phyloP scores from a whole-genome alignment of 2,888 invertebrate genomes.

The Drosophila rubida region DNA sequence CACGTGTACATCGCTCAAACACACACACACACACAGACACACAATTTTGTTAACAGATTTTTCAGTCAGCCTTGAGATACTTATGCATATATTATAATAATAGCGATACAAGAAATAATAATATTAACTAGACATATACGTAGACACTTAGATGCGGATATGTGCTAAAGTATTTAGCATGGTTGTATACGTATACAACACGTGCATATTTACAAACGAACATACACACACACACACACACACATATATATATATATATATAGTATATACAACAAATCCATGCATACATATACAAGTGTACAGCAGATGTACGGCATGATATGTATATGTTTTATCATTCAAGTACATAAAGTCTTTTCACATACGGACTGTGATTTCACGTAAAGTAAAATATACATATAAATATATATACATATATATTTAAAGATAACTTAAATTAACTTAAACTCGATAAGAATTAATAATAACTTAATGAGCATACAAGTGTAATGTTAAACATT shows the following conservation, averaged over 20 bases:
- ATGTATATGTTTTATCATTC: slow-evolving; percentile 61
- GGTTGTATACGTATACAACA: slow-evolving; percentile 25
- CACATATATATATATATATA: slow-evolving; percentile 3
- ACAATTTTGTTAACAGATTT: slow-evolving; percentile 48
- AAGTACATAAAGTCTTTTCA: slow-evolving; percentile 83
- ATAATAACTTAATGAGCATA: slow-evolving; percentile 23
- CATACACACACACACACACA: slow-evolving; percentile 1
- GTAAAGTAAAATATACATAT: slow-evolving; percentile 77
- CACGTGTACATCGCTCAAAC: slow-evolving; percentile 26
- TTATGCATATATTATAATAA: slow-evolving; percentile 42
- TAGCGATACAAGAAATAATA: not conserved
- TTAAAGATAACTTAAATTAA: slow-evolving; percentile 30
- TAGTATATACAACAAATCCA: slow-evolving; percentile 15
- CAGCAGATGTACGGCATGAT: slow-evolving; percentile 24
- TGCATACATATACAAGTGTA: slow-evolving; percentile 14
- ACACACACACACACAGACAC: slow-evolving; percentile 4
- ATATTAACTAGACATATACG: slow-evolving; percentile 11
- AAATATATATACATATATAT: slow-evolving; percentile 41
- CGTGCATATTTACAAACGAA: slow-evolving; percentile 18
- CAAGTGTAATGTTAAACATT: slow-evolving; percentile 39
- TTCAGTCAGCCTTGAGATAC: slow-evolving; percentile 57
- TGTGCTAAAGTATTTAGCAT: slow-evolving; percentile 15
- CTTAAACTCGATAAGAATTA: slow-evolving; percentile 30
- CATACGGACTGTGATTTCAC: slow-evolving; percentile 85
- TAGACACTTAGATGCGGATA: slow-evolving; percentile 31